Evolutionary conservation across 2,113 vertebrate genomes (phyloP).

Genomic region (Tursiops truncatus): DNA sequence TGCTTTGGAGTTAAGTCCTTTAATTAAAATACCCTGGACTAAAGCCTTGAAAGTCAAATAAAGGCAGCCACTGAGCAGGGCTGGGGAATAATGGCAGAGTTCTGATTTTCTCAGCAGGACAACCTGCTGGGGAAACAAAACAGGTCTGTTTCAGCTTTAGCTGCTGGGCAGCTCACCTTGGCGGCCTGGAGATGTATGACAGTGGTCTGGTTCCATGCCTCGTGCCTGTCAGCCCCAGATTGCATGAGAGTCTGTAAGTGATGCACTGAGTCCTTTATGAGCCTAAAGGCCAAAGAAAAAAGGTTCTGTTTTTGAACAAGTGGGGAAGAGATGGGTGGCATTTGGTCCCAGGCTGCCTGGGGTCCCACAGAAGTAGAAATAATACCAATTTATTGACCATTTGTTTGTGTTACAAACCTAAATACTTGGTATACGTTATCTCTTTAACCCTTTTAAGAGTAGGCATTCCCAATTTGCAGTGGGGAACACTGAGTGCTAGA

Average conservation of each 20-base stretch:
- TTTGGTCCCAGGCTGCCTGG: background rate
- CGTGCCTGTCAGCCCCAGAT: constrained; percentile 75
- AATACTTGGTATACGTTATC: background rate
- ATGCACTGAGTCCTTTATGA: constrained; percentile 70
- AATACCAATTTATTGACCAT: background rate
- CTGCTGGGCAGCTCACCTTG: constrained; percentile 77
- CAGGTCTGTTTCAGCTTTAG: background rate
- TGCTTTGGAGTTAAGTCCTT: constrained; percentile 65
- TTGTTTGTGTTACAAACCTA: background rate
- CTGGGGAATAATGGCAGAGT: background rate
- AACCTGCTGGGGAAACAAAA: background rate
- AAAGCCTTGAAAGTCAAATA: constrained; percentile 38
- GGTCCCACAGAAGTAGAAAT: background rate
- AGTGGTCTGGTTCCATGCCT: constrained; percentile 84
- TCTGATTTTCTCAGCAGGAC: background rate
- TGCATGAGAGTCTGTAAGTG: constrained; percentile 78
- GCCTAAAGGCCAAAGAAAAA: constrained; percentile 73
- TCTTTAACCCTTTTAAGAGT: background rate
- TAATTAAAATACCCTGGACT: constrained; percentile 62
- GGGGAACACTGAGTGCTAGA: background rate
- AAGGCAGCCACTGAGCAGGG: background rate
- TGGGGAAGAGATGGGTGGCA: background rate
- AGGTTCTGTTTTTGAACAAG: background rate
- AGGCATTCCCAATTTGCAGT: background rate
- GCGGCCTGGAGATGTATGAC: constrained; percentile 82